These are phyloP conservation scores for Drosophila lini DNA, from an alignment of 1,140 invertebrate genomes.

Conservation along the genomic window DNA sequence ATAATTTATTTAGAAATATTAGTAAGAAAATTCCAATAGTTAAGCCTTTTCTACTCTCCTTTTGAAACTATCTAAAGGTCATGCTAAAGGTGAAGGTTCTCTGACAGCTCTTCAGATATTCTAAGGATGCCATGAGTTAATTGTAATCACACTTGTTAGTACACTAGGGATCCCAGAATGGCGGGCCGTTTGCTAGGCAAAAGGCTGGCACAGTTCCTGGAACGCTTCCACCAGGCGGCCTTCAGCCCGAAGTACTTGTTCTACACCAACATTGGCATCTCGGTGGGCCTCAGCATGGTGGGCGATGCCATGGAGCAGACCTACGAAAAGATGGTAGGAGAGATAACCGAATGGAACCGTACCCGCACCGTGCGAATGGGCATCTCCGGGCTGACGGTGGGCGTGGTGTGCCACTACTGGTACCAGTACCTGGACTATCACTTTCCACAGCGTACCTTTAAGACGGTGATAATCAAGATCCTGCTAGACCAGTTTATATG, in stretches of 20 bases:
- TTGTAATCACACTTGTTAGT: not conserved
- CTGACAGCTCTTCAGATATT: no score
- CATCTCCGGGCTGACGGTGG: conserved; percentile 90
- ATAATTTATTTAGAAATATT: not conserved
- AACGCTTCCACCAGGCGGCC: conserved; percentile 59
- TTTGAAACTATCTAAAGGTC: no score
- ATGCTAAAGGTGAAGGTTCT: no score
- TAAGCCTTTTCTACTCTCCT: not conserved
- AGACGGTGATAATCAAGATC: conserved; percentile 92
- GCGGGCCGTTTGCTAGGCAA: conserved; percentile 18
- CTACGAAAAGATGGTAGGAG: conserved; percentile 89
- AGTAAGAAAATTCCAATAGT: not conserved
- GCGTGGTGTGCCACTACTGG: conserved; percentile 93
- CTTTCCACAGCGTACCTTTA: conserved; percentile 87
- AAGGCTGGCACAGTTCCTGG: conserved; percentile 2
- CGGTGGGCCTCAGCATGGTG: conserved; percentile 89
- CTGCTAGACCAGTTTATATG: conserved; percentile 94
- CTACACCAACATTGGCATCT: conserved; percentile 93
- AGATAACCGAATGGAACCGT: conserved; percentile 87
- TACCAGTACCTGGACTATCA: conserved; percentile 89
- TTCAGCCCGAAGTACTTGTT: conserved; percentile 91
- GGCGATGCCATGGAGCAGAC: conserved; percentile 94
- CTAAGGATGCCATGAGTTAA: conserved; percentile 1
- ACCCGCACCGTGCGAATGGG: conserved; percentile 91
- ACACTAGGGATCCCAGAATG: conserved; percentile 38